phyloP scores from a whole-genome alignment of 1,140 invertebrate species.

The Wasmannia auropunctata region DNA sequence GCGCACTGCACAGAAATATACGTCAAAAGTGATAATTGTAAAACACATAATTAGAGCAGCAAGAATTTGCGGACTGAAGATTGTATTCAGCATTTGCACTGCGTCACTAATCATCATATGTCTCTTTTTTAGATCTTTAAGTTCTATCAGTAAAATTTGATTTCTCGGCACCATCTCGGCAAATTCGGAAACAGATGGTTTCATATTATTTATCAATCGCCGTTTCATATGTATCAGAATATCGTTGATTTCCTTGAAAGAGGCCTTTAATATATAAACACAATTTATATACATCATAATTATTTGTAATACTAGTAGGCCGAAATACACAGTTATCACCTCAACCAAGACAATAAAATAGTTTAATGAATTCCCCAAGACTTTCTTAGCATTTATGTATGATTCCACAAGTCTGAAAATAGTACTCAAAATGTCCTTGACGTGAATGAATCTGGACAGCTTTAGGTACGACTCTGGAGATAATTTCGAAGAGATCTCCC shows the following conservation, averaged over 20 bases:
- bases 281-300: constrained; percentile 78
- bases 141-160: neutral
- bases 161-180: neutral
- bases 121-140: neutral
- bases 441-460: constrained; percentile 70
- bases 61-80: neutral
- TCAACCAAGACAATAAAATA: neutral
- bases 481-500: constrained; percentile 59
- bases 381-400: constrained; percentile 39
- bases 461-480: constrained; percentile 61
- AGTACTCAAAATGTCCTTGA: constrained; percentile 76
- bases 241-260: constrained; percentile 73
- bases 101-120: neutral
- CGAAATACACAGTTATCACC: constrained; percentile 52
- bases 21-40: neutral
- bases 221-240: constrained; percentile 66
- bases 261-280: constrained; percentile 58
- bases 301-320: constrained; percentile 65
- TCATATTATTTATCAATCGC: constrained; percentile 15
- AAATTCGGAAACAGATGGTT: neutral
- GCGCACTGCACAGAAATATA: neutral
- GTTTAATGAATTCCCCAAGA: constrained; percentile 11
- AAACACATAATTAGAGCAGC: neutral
- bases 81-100: neutral
- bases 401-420: constrained; percentile 61